Base-by-base conservation (phyloP, 2,113 vertebrate genomes). In the Suncus etruscus region DNA sequence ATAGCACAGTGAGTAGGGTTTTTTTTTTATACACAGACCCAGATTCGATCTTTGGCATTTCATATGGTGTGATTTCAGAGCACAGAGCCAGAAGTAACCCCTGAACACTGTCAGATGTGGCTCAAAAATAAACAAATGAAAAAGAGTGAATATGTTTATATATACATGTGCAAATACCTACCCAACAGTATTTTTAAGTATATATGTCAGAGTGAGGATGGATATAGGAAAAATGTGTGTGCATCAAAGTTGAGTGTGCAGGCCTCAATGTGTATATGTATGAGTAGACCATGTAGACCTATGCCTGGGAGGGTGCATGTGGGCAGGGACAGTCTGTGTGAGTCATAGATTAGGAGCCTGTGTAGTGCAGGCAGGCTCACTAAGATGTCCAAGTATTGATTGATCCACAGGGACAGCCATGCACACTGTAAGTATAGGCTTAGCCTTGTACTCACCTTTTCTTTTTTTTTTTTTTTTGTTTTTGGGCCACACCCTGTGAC, bases 331-430 rank as follows among this genome's bases (percentile, higher is more conserved):
- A 2, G 69, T 50, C 48, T 70, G 11, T 91, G 80, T 45, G 70
- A 88, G 65, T 14, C 29, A 0, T 79, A 3, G 86, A 32, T 75
- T 51, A 61, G 61, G 58, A 76, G 16, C 27, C 29, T 27, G 9
- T 72, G 16, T 74, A n/a, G 72, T 90, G 51, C 45, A 93, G 85
- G 83, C 54, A 39, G 72, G 89, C 70, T 77, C 47, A 25, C 31
- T 8, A 87, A 39, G 24, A 7, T 81, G 14, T 90, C 11, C 73
- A 70, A 58, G 47, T 87, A 72, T 18, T 54, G 47, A 61, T 66
- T 72, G 70, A 79, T 0, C 45, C 61, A 73, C 12, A 54, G 8
- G 31, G 9, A 14, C 39, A 8, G 61, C 72, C 31, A 14, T 70
- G 9, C 32, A 69, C 66, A 63, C 69, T 86, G 18, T 16, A 61